Base-by-base conservation (phyloP, 2,888 invertebrate species). In the Pammene fasciana region DNA sequence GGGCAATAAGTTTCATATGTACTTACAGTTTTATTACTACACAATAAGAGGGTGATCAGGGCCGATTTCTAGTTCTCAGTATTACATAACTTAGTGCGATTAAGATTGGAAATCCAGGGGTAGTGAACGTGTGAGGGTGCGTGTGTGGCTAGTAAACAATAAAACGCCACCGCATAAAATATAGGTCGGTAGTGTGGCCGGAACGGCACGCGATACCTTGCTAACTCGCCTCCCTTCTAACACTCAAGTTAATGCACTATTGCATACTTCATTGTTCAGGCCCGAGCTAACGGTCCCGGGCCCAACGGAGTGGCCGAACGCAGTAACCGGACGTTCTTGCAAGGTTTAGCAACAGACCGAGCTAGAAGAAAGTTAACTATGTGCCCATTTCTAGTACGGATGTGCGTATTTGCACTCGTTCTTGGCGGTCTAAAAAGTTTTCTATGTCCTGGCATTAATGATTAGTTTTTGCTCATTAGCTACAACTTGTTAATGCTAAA, bases 131-230 rank as follows among this genome's bases (percentile, higher is more conserved):
- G 73, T 72, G 77, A 83, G 86, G 86, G 87, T 70, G 79, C 87
- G 88, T 86, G 88, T 89, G 86, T 78, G 76, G 79, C 83, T 85
- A 82, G 85, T 86, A 86, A 87, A 87, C 89, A 90, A 89, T 88
- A 84, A 86, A 83, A 81, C 79, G 81, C 79, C 80, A 83, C 83
- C 84, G 92, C 86, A 92, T 92, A 92, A 92, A 88, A 92, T 92
- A 88, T 92, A 90, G 92, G 92, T 92, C 92, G 91, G 85, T 90
- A 80, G 87, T 86, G 85, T 84, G 82, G 84, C 79, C 85, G 81
- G 83, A 83, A 82, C 82, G 68, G 76, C 74, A 78, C 77, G 76
- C 73, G 68, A 71, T 67, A 71, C 62, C 67, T 46, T 70, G 72
- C 70, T 71, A 62, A 48, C 65, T 65, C 56, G 66, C 72, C 65